Percentiles rank a stretch among this genome's conserved stretches.
phyloP scores from a whole-genome alignment of 2,797 vertebrate genomes.

The Rhincodon typus region DNA sequence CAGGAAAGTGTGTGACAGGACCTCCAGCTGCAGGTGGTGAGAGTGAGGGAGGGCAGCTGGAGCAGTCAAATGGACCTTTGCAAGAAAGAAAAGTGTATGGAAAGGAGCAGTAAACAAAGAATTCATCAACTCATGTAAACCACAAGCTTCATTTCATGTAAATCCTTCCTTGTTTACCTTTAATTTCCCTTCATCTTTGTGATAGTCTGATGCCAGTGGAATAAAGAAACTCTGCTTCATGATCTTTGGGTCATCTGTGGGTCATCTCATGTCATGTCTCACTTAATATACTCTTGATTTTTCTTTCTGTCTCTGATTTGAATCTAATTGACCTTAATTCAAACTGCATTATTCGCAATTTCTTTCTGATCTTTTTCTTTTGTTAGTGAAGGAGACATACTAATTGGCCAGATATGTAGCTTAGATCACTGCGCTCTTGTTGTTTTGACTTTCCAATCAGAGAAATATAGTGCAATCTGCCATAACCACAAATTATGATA shows the following conservation, averaged over 20 bases:
- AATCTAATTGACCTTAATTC: not conserved
- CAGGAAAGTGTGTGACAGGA: too few relatives aligned
- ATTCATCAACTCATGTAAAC: too few relatives aligned
- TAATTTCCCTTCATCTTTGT: too few relatives aligned
- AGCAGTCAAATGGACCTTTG: too few relatives aligned
- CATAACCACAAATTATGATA: not conserved
- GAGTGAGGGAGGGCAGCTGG: too few relatives aligned
- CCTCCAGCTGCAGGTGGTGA: too few relatives aligned
- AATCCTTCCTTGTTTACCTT: too few relatives aligned
- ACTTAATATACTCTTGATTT: not conserved
- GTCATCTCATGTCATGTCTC: too few relatives aligned
- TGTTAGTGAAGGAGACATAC: not conserved
- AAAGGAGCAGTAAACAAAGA: too few relatives aligned
- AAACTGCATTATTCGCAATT: not conserved
- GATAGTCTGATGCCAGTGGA: too few relatives aligned
- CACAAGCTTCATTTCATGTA: too few relatives aligned
- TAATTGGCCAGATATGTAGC: not conserved
- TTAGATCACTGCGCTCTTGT: not conserved
- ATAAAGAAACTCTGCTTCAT: not conserved
- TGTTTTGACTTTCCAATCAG: not conserved
- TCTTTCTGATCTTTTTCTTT: not conserved
- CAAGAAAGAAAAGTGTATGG: too few relatives aligned
- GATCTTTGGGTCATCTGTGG: not conserved
- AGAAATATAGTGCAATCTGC: not conserved
- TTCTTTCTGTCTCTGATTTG: not conserved